These are phyloP conservation scores for Leptinotarsa lineolata DNA, from an alignment of 1,140 invertebrate genomes.

Conservation along the genomic window DNA sequence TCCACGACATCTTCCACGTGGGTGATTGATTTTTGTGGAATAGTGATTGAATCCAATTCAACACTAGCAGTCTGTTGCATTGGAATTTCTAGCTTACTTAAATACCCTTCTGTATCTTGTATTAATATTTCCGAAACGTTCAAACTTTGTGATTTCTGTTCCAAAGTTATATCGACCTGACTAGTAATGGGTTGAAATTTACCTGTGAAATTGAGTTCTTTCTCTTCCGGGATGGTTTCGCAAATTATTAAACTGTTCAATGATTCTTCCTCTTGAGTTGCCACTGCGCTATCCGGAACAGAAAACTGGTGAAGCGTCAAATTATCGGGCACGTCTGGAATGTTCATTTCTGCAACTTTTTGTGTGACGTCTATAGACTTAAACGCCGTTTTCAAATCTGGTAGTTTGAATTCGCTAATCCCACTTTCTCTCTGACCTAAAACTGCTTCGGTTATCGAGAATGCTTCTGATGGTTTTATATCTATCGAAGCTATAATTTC, in stretches of 20 bases:
- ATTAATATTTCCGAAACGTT: conserved; percentile 51
- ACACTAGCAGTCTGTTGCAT: conserved; percentile 46
- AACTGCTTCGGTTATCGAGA: conserved; percentile 36
- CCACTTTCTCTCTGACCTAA: conserved; percentile 37
- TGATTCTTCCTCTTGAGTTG: conserved; percentile 41
- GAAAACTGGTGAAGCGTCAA: conserved; percentile 26
- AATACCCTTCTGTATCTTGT: conserved; percentile 52
- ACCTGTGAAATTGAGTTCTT: conserved; percentile 51
- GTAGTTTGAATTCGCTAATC: conserved; percentile 39
- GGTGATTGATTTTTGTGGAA: conserved; percentile 49
- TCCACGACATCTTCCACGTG: conserved; percentile 41
- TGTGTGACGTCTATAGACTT: conserved; percentile 44
- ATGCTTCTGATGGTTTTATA: conserved; percentile 36
- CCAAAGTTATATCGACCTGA: conserved; percentile 56
- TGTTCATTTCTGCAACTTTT: conserved; percentile 44
- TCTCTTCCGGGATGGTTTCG: conserved; percentile 51
- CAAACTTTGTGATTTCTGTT: conserved; percentile 55
- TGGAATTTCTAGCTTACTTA: conserved; percentile 41
- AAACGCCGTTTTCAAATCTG: conserved; percentile 44
- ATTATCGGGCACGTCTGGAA: conserved; percentile 35
- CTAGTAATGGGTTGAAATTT: conserved; percentile 52
- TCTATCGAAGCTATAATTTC: conserved; percentile 31
- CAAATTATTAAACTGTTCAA: conserved; percentile 45
- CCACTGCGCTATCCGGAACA: conserved; percentile 32
- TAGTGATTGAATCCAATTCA: conserved; percentile 46